These are phyloP conservation scores for Argyresthia albistria DNA, from an alignment of 2,888 invertebrate genomes.

Conservation along the genomic window DNA sequence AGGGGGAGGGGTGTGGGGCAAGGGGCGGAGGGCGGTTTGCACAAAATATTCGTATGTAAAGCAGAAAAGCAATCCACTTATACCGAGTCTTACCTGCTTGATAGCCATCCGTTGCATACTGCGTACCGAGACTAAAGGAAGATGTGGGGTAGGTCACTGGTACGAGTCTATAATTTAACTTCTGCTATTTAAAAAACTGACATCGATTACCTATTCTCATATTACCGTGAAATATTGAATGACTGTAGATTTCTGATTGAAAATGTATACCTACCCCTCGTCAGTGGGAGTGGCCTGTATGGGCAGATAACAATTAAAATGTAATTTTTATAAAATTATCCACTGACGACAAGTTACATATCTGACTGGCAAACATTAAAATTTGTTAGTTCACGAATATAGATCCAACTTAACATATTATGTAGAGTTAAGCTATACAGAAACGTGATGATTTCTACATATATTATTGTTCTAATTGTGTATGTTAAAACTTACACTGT, in stretches of 20 bases:
- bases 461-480: neutral
- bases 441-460: too few species aligned
- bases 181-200: neutral
- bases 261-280: too few species aligned
- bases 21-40: constrained; percentile 30
- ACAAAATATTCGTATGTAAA: constrained; percentile 69
- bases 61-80: constrained; percentile 70
- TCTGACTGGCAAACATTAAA: too few species aligned
- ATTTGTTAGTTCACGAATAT: too few species aligned
- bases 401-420: too few species aligned
- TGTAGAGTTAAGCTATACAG: too few species aligned
- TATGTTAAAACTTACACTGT: too few species aligned
- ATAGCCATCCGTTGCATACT: constrained; percentile 48
- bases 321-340: too few species aligned
- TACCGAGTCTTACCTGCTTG: constrained; percentile 62
- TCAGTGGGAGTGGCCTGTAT: too few species aligned
- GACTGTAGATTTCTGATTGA: neutral
- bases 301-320: too few species aligned
- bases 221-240: neutral
- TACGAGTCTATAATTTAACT: neutral
- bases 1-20: too few species aligned
- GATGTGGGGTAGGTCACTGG: constrained; percentile 20
- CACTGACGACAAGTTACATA: too few species aligned
- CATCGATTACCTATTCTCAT: neutral
- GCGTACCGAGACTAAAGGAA: constrained; percentile 20